phyloP scores from a whole-genome alignment of 2,797 vertebrate genomes.

The Acanthornis magna region DNA sequence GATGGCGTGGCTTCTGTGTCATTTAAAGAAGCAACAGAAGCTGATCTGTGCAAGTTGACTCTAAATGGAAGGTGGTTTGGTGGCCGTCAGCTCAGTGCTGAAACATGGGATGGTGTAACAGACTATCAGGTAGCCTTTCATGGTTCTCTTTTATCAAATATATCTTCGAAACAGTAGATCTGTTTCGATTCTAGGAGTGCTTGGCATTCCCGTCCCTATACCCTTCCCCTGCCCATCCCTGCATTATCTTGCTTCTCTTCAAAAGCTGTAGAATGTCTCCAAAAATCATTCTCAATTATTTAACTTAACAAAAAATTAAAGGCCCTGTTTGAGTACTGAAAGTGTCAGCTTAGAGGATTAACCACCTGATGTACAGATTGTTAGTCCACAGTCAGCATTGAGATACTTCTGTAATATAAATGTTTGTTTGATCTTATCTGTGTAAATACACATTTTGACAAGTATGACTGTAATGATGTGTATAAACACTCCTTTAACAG shows the following conservation, averaged over 20 bases:
- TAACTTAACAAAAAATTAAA: background rate
- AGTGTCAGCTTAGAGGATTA: background rate
- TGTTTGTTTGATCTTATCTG: background rate
- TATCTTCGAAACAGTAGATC: background rate
- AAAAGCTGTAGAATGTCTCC: background rate
- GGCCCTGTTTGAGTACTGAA: background rate
- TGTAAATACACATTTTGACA: background rate
- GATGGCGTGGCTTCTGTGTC: constrained; percentile 92
- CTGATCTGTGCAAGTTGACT: constrained; percentile 82
- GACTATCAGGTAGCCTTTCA: constrained; percentile 88
- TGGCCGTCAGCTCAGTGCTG: constrained; percentile 86
- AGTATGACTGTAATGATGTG: background rate
- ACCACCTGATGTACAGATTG: background rate
- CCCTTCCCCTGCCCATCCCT: background rate
- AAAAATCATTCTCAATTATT: background rate
- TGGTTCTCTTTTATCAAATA: background rate
- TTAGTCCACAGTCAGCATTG: background rate
- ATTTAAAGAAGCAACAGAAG: constrained; percentile 89
- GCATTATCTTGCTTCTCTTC: background rate
- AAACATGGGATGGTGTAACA: constrained; percentile 89
- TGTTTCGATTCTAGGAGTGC: background rate
- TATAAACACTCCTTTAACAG: constrained; percentile 66
- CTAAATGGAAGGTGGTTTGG: constrained; percentile 96
- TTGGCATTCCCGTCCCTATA: background rate
- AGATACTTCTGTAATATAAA: background rate